Percentiles rank a stretch among this genome's conserved stretches.
These are phyloP conservation scores for Hydrolagus colliei DNA, from an alignment of 2,797 vertebrate species.

Conservation along the genomic window DNA sequence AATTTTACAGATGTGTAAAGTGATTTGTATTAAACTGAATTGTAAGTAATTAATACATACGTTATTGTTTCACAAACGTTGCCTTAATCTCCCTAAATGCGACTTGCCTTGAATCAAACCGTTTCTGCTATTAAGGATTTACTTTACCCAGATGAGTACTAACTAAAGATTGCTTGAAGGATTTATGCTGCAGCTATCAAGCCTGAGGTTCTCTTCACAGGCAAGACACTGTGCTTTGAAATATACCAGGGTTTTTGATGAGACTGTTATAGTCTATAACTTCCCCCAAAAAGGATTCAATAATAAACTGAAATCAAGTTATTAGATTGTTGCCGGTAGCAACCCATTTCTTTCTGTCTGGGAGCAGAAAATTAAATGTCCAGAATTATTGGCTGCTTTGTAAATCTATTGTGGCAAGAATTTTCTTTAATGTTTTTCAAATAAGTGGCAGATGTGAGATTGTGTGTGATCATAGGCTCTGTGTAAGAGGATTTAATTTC, in stretches of 20 bases:
- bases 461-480: not conserved
- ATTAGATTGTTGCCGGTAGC: not conserved
- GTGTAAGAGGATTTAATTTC: not conserved
- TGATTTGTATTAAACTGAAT: no score
- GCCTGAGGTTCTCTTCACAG: not conserved
- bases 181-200: not conserved
- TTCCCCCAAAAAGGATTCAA: not conserved
- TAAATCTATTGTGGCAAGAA: not conserved
- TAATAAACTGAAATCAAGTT: not conserved
- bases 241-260: not conserved
- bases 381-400: not conserved
- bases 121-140: not conserved
- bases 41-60: not conserved
- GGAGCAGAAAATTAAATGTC: constrained; percentile 3
- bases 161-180: not conserved
- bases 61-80: not conserved
- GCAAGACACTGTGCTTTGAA: not conserved
- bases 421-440: not conserved
- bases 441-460: not conserved
- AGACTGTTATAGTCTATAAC: not conserved
- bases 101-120: not conserved
- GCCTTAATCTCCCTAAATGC: not conserved
- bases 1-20: no score
- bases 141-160: no score
- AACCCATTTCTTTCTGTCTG: no score